Percentiles rank a stretch among this genome's conserved stretches.
Conservation (phyloP, 2,888 invertebrate genomes). For the Drosophila mettleri region DNA sequence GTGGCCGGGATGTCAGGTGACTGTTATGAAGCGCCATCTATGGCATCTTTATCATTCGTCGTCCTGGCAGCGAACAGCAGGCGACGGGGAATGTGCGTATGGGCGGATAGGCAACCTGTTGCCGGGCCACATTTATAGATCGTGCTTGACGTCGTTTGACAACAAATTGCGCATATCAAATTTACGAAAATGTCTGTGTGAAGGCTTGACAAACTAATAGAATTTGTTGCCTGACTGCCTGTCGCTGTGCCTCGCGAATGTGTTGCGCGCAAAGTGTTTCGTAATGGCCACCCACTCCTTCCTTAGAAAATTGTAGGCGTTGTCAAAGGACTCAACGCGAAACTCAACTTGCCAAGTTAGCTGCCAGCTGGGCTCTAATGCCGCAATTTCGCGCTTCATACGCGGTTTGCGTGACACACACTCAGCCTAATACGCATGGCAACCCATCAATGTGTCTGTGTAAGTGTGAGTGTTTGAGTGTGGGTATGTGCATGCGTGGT, state of each 20-base stretch:
- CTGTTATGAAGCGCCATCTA: conserved; percentile 58
- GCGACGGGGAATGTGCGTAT: conserved; percentile 62
- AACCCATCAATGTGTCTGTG: conserved; percentile 5
- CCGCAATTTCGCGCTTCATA: conserved; percentile 70
- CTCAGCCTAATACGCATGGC: conserved; percentile 27
- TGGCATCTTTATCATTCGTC: conserved; percentile 20
- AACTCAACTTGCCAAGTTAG: conserved; percentile 24
- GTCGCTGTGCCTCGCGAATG: conserved; percentile 20
- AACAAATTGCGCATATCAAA: conserved; percentile 81
- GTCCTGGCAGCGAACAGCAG: conserved; percentile 23
- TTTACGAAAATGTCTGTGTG: conserved; percentile 74
- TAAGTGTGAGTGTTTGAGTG: background rate
- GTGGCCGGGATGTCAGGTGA: conserved; percentile 49
- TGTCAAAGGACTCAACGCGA: conserved; percentile 45
- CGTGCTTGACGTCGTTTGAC: conserved; percentile 59
- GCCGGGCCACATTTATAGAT: conserved; percentile 48
- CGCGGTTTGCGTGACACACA: conserved; percentile 68
- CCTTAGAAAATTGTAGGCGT: conserved; percentile 65
- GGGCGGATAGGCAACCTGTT: conserved; percentile 52
- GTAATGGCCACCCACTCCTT: conserved; percentile 54
- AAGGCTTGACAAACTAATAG: conserved; percentile 73
- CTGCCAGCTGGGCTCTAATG: conserved; percentile 58
- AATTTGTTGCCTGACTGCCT: conserved; percentile 62
- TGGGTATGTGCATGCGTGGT: conserved; percentile 1
- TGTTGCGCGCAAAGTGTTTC: conserved; percentile 67